Base-by-base conservation (phyloP, 2,113 vertebrate genomes). In the Henicopernis longicauda region DNA sequence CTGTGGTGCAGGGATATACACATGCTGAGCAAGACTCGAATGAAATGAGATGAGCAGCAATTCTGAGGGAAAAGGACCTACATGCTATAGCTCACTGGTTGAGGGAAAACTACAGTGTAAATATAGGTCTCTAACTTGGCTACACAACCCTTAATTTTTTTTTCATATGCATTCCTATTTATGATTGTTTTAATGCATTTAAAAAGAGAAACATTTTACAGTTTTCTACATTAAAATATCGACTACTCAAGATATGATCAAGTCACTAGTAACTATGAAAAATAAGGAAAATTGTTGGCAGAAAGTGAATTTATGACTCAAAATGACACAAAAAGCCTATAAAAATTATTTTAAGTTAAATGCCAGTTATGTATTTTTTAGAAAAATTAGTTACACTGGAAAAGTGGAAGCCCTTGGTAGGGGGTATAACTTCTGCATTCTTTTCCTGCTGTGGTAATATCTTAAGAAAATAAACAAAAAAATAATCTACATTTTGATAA, bases 281-380 rank as follows among this genome's bases (percentile, higher is more conserved):
- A 87, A 59, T 77, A 71, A 83, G 52, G 54, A 83, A 94, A 92
- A 86, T 10, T 84, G 22, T 82, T 87, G 47, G 49, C 32, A 81
- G 85, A 88, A 96, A 82, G 67, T 70, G 70, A 69, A 81, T 92
- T 95, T 96, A 82, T 83, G 29, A 93, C 62, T 92, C 84, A 85
- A 93, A 90, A 89, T 87, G 32, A 93, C 93, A 85, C 45, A 91
- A 93, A 95, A 88, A 66, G n/a, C 47, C 85, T 88, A 85, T 19
- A 58, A 74, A 93, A 87, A 74, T 91, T 95, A 95, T 93, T 96
- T 97, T 80, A 91, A 62, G 34, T 97, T 97, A 97, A 95, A 89
- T 93, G 93, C 58, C 94, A 91, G 87, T 97, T 97, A 96, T 97
- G 93, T 50, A 38, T 94, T 94, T 97, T 97, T 93, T 85, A 89